Base-by-base conservation (phyloP, 2,888 invertebrate species). In the Doris montereyensis region DNA sequence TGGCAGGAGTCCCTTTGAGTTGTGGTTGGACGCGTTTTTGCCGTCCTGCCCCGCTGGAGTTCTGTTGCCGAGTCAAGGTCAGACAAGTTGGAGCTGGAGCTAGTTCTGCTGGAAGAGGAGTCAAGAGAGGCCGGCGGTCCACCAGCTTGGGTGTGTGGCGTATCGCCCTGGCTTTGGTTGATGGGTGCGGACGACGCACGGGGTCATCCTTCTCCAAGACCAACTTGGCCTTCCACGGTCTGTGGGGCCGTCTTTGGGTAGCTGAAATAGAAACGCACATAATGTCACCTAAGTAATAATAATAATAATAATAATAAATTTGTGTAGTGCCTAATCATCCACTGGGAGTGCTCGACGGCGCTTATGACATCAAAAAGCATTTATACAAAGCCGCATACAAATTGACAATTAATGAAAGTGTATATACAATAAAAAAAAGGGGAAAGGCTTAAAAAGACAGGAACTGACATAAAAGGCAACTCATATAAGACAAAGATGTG, bases 171-270 rank as follows among this genome's bases (percentile, higher is more conserved):
- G 28, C 21, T 28, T 72, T 85, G 83, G 41, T 85, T 84, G n/a
- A 85, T 83, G 1, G 88, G 87, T 10, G 87, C 88, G 0, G 88
- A 88, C 62, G 83, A 81, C n/a, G 87, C 85, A 28, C 86, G 77
- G 76, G 81, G 21, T 79, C 82, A 30, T 85, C 82, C 21, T 77
- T 79, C 26, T 58, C 81, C 82, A 2, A 88, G 82, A 3, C 86
- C 88, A 17, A 83, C 75, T 71, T 87, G 87, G 5, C 81, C 84
- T 13, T 85, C 85, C 1, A 85, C 86, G 60, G 85, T 82, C 67
- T 86, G 86, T n/a, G 90, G 88, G 0, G 88, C 87, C 68, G 88
- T 88, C 77, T 85, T 85, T 8, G 89, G 88, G 62, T 84, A 87
- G 70, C 89, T 89, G 86, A 58, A 79, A 78, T 62, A 52, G 41